Evolutionary conservation across 2,888 invertebrate genomes (phyloP).

Genomic region (Rhyacophila evoluta): DNA sequence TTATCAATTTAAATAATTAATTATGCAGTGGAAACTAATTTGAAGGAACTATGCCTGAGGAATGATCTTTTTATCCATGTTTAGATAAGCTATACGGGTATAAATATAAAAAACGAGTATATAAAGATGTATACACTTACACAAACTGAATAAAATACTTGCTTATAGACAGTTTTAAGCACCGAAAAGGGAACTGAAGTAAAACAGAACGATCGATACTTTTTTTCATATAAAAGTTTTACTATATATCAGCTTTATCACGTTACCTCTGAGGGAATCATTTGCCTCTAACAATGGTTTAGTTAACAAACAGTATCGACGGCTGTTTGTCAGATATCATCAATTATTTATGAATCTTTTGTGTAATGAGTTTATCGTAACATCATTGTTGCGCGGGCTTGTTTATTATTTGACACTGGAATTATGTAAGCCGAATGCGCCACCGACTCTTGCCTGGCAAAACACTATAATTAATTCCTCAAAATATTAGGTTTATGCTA

Average conservation of each 20-base stretch:
- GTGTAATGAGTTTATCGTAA: background rate
- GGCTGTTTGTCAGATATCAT: background rate
- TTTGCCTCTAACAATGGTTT: background rate
- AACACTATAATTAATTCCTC: background rate
- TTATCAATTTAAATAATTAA: too few species aligned
- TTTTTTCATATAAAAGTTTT: too few species aligned
- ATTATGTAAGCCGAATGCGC: background rate
- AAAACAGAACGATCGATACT: too few species aligned
- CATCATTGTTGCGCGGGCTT: background rate
- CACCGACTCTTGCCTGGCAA: background rate
- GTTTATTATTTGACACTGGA: background rate
- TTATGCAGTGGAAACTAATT: too few species aligned
- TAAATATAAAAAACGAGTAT: too few species aligned
- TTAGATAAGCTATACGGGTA: too few species aligned
- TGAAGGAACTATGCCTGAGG: too few species aligned
- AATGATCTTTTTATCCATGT: too few species aligned
- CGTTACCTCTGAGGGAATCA: background rate
- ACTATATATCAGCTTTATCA: background rate
- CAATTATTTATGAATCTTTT: conserved; percentile 19
- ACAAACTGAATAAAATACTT: too few species aligned
- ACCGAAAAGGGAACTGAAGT: too few species aligned
- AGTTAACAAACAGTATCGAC: background rate
- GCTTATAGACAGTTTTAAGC: too few species aligned
- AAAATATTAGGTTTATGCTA: background rate
- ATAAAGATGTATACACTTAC: too few species aligned